Evolutionary conservation across 2,888 invertebrate genomes (phyloP).

Genomic region (Octodonta nipae): DNA sequence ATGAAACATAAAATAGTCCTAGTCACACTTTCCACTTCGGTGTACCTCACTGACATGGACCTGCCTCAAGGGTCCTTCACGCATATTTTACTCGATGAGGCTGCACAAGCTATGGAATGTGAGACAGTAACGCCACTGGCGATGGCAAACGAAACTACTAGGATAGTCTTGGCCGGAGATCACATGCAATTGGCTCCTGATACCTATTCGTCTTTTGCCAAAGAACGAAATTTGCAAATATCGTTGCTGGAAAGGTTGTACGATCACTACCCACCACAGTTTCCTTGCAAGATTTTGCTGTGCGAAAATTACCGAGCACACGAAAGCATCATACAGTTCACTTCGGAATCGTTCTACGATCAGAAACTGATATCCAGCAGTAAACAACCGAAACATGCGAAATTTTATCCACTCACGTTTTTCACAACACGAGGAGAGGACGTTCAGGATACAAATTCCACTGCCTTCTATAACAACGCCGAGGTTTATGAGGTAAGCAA

Average conservation of each 20-base stretch:
- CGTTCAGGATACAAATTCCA: conserved; percentile 62
- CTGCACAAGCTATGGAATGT: conserved; percentile 76
- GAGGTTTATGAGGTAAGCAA: too few species aligned
- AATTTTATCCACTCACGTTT: conserved; percentile 62
- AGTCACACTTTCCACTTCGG: conserved; percentile 68
- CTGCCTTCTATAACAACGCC: conserved; percentile 68
- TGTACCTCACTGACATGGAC: conserved; percentile 55
- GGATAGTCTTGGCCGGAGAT: conserved; percentile 66
- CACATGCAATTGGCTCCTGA: conserved; percentile 78
- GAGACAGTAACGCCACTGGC: conserved; percentile 71
- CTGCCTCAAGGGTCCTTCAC: conserved; percentile 58
- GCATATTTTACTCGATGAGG: conserved; percentile 75
- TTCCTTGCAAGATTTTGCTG: conserved; percentile 64
- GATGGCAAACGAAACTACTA: conserved; percentile 54
- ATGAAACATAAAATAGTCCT: conserved; percentile 58
- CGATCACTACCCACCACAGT: conserved; percentile 55
- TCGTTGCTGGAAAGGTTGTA: conserved; percentile 67
- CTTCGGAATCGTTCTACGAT: conserved; percentile 70
- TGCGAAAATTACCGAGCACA: conserved; percentile 76
- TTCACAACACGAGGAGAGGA: conserved; percentile 70
- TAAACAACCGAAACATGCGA: conserved; percentile 54
- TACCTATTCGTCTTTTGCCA: conserved; percentile 60
- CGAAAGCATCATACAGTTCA: conserved; percentile 66
- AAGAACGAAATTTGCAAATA: conserved; percentile 54
- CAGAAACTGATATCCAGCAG: conserved; percentile 61